Conservation (phyloP, 2,888 invertebrate genomes). For the Drepanosiphum platanoidis region DNA sequence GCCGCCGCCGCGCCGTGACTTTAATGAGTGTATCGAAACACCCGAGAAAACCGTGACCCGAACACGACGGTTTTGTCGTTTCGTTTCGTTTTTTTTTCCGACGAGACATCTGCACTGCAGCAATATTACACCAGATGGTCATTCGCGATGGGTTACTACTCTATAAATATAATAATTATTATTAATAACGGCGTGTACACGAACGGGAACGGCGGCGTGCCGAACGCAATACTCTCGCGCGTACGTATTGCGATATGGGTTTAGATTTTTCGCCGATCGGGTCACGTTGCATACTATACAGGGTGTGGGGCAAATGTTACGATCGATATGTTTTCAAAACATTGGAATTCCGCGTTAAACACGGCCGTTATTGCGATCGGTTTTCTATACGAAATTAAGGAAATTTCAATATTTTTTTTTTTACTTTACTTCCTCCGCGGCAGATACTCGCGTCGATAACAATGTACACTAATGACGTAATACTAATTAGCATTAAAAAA, state of each 20-base stretch:
- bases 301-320: no score
- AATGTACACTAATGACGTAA: no score
- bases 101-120: conserved; percentile 45
- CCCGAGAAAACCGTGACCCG: conserved; percentile 39
- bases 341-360: no score
- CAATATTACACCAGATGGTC: conserved; percentile 51
- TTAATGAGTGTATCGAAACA: conserved; percentile 16
- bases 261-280: background rate
- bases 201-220: background rate
- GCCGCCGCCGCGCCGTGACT: no score
- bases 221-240: no score
- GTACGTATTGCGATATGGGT: background rate
- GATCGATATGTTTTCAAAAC: no score
- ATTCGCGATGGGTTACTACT: conserved; percentile 29
- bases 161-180: conserved; percentile 30
- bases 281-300: background rate
- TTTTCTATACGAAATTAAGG: no score
- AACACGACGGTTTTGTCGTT: background rate
- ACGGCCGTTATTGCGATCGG: no score
- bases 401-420: no score
- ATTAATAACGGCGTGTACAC: background rate
- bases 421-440: no score
- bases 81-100: background rate
- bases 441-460: no score
- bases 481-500: no score